Conservation (phyloP, 2,113 vertebrate species). For the Eptesicus fuscus region DNA sequence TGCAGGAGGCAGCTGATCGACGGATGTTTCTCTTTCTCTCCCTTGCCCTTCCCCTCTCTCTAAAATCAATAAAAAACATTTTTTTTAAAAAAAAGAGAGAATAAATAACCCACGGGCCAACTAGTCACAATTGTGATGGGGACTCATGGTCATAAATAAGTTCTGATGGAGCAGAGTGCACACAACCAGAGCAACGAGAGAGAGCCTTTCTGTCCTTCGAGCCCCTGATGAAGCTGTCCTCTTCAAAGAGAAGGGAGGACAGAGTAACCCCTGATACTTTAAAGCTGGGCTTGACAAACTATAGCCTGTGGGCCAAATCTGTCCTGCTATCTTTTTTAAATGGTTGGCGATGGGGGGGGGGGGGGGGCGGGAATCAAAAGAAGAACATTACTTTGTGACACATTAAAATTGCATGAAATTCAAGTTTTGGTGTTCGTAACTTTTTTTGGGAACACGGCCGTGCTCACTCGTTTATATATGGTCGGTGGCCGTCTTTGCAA, state of each 20-base stretch:
- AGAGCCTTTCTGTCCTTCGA: background rate
- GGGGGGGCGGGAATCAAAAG: background rate
- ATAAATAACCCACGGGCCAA: background rate
- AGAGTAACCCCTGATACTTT: background rate
- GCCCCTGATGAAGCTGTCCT: background rate
- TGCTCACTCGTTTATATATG: background rate
- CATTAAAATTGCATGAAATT: conserved; percentile 12
- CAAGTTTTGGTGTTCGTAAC: background rate
- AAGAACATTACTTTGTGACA: background rate
- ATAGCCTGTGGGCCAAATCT: background rate
- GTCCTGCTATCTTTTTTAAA: background rate
- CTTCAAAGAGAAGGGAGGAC: background rate
- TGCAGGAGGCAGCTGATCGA: too few relatives aligned
- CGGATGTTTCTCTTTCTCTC: too few relatives aligned
- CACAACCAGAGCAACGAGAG: too few relatives aligned
- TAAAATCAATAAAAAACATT: too few relatives aligned
- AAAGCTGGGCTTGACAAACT: background rate
- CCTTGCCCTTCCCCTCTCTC: too few relatives aligned
- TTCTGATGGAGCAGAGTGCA: background rate
- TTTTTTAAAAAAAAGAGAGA: background rate
- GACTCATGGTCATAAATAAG: background rate
- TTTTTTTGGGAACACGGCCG: background rate
- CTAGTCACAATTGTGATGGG: background rate
- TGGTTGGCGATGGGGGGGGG: background rate
- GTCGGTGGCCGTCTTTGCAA: background rate